Base-by-base conservation (phyloP, 2,888 invertebrate genomes). In the Stenichneumon culpator region DNA sequence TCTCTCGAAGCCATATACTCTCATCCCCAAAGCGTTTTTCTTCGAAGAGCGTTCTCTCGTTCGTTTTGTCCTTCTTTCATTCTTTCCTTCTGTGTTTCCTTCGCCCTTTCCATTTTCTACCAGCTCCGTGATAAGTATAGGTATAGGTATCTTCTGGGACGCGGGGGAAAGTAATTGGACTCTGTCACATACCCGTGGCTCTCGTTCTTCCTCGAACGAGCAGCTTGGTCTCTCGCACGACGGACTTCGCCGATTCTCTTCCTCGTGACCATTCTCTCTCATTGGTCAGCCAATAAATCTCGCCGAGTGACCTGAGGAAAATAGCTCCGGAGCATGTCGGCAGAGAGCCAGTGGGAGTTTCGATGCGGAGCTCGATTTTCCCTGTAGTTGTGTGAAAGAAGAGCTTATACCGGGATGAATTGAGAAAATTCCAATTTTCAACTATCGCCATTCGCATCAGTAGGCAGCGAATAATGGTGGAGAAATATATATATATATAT, bases 251-350 rank as follows among this genome's bases (percentile, higher is more conserved):
- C 85, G 32, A 63, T 84, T 84, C 73, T 74, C 84, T 78, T 67
- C 28, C 73, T 44, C 22, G 44, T 9, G 28, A 63, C 68, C 75
- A 60, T 83, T 87, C 87, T 78, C 79, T 87, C 88, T 89, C 89
- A 89, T 90, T 89, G 90, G 90, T 86, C 89, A 88, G 74, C 85
- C 91, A 91, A 93, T 93, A 92, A 92, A 93, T 92, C 91, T 91
- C 90, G 88, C 50, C 77, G 36, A 79, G 83, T 83, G 86, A 86
- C 86, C 86, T 69, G 79, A 86, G 78, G 80, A 86, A 86, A 86
- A 86, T 86, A 82, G 80, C 77, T 77, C 69, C 50, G 73, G 79
- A 68, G 73, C 80, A 73, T 75, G 79, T 82, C 79, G 75, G 57
- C 47, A 52, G 68, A 63, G 32, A 25, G 22, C 63, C 39, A 50